Evolutionary conservation across 2,113 vertebrate genomes (phyloP).

Genomic region (Nerophis lumbriciformis): DNA sequence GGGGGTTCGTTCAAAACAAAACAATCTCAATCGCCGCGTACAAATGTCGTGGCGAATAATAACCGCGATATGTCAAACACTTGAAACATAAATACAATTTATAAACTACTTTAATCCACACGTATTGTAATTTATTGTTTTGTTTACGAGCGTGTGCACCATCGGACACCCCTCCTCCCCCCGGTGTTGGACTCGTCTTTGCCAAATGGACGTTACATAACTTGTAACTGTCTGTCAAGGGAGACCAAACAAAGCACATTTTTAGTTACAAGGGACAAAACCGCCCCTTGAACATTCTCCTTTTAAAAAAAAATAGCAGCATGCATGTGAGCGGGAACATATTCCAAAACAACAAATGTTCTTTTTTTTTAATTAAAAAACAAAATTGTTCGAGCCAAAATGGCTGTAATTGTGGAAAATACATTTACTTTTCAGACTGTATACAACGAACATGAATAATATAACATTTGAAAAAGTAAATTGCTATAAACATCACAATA

Average conservation of each 20-base stretch:
- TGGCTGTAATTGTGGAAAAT: no score
- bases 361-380: no score
- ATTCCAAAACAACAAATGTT: no score
- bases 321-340: no score
- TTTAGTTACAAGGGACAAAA: background rate
- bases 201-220: slow-evolving; percentile 56
- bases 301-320: no score
- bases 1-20: background rate
- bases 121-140: accelerated
- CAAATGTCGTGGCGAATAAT: accelerated
- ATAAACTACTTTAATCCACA: accelerated
- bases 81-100: accelerated
- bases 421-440: no score
- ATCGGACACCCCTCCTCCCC: background rate
- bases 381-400: no score
- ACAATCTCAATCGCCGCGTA: accelerated
- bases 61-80: accelerated
- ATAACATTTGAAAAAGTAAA: no score
- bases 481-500: no score
- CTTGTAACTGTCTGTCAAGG: slow-evolving; percentile 26
- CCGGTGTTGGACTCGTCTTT: slow-evolving; percentile 21
- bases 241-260: slow-evolving; percentile 49
- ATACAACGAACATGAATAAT: no score
- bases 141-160: accelerated
- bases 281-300: no score